Conservation (phyloP, 2,113 vertebrate genomes). For the Aptenodytes forsteri region DNA sequence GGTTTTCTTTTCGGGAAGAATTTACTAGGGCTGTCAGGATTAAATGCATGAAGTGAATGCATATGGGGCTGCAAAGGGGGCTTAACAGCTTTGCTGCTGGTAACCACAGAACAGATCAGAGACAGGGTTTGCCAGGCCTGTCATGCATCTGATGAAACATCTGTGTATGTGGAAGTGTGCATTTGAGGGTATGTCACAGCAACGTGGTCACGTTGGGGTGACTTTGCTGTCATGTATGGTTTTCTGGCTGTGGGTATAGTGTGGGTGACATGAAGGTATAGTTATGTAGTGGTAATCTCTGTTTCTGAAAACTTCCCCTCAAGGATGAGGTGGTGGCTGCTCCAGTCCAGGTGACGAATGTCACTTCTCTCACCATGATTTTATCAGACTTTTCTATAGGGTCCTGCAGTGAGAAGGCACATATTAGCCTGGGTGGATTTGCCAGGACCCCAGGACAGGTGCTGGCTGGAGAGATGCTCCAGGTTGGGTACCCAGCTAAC, state of each 20-base stretch:
- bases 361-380: background rate
- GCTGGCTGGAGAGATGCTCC: background rate
- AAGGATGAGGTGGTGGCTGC: background rate
- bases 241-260: background rate
- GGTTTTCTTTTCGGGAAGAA: constrained; percentile 25
- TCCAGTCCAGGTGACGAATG: background rate
- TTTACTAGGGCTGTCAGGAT: constrained; percentile 37
- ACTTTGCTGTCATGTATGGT: background rate
- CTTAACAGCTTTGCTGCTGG: background rate
- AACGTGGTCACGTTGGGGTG: background rate
- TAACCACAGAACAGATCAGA: background rate
- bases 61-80: background rate
- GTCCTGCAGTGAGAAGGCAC: background rate
- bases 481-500: background rate
- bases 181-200: background rate
- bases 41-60: background rate
- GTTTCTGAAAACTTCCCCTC: background rate
- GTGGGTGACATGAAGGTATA: background rate
- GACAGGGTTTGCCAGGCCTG: background rate
- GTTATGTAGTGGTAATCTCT: background rate
- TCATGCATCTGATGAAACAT: background rate
- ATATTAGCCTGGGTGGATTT: background rate
- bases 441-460: background rate
- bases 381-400: background rate
- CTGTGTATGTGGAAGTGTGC: background rate